These are phyloP conservation scores for Akabosia matsudoensis DNA, from an alignment of 1,140 invertebrate genomes.

Conservation along the genomic window DNA sequence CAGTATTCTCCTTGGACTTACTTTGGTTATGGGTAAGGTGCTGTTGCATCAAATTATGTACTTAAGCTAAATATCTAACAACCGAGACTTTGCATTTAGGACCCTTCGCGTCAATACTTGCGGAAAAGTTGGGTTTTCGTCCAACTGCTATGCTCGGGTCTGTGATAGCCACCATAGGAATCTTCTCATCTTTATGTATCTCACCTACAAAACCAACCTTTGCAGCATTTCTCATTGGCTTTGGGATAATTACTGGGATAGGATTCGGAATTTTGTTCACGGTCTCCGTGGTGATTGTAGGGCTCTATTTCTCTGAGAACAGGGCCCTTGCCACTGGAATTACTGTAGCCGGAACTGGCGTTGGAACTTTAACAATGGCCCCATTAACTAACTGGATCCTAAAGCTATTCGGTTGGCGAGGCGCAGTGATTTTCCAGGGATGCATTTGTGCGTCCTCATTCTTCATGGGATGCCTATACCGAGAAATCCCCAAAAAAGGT, in stretches of 20 bases:
- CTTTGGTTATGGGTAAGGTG: slow-evolving; percentile 30
- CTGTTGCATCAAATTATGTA: not conserved
- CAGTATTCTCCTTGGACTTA: slow-evolving; percentile 15
- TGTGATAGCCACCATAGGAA: slow-evolving; percentile 4
- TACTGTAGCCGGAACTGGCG: slow-evolving; percentile 35
- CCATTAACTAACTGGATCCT: not conserved
- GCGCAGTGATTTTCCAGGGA: slow-evolving; percentile 4
- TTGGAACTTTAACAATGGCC: slow-evolving; percentile 27
- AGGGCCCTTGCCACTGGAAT: slow-evolving; percentile 39
- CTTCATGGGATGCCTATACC: slow-evolving; percentile 3
- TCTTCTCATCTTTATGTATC: slow-evolving; percentile 16
- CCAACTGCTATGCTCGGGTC: slow-evolving; percentile 23
- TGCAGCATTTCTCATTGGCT: slow-evolving; percentile 7
- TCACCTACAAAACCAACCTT: slow-evolving; percentile 27
- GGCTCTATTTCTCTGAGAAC: slow-evolving; percentile 28
- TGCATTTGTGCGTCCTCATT: not conserved
- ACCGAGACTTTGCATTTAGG: slow-evolving; percentile 18
- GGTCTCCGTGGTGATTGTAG: slow-evolving; percentile 28
- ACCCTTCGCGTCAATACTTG: slow-evolving; percentile 29
- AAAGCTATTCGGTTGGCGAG: slow-evolving; percentile 2
- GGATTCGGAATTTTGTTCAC: slow-evolving; percentile 38
- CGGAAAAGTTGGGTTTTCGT: slow-evolving; percentile 33
- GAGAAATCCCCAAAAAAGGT: slow-evolving; percentile 25
- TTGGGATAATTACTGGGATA: slow-evolving; percentile 28
- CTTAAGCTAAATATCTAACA: not conserved